Evolutionary conservation across 2,888 invertebrate genomes (phyloP).

Genomic region (Plutella xylostella): DNA sequence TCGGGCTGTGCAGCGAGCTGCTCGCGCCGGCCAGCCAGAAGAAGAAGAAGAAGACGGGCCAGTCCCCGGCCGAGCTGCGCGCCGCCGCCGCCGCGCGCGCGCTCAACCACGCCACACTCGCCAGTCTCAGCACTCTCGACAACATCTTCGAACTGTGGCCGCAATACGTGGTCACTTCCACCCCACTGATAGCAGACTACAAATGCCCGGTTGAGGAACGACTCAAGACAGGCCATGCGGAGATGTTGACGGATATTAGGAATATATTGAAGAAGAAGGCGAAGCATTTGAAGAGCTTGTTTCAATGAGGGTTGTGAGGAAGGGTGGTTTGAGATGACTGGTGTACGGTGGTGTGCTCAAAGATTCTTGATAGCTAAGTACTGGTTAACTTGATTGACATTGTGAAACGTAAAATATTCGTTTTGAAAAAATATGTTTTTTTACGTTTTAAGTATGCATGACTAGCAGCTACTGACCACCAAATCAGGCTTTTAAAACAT

Average conservation of each 20-base stretch:
- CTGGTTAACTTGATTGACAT: too few species aligned
- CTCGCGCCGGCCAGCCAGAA: constrained; percentile 59
- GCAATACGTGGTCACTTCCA: constrained; percentile 30
- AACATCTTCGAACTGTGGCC: constrained; percentile 55
- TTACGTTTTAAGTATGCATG: too few species aligned
- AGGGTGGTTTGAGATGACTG: not conserved
- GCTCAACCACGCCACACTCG: constrained; percentile 41
- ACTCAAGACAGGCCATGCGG: constrained; percentile 24
- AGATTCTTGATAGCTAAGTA: too few species aligned
- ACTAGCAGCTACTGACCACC: too few species aligned
- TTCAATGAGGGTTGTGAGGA: constrained; percentile 22
- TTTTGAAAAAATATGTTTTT: too few species aligned
- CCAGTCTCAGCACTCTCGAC: constrained; percentile 42
- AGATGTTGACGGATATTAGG: constrained; percentile 65
- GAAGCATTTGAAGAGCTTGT: constrained; percentile 58
- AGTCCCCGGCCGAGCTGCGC: constrained; percentile 52
- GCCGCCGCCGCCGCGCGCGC: constrained; percentile 37
- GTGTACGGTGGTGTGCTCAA: not conserved
- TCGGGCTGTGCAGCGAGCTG: constrained; percentile 67
- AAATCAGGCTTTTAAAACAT: too few species aligned
- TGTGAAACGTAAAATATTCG: too few species aligned
- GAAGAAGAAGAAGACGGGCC: constrained; percentile 69
- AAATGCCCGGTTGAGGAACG: constrained; percentile 50
- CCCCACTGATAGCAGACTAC: constrained; percentile 41
- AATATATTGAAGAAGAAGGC: constrained; percentile 66